A percentile compares a stretch with the other conserved stretches of the same genome.
Conservation (phyloP, 2,113 vertebrate species). For the Cyanistes caeruleus region DNA sequence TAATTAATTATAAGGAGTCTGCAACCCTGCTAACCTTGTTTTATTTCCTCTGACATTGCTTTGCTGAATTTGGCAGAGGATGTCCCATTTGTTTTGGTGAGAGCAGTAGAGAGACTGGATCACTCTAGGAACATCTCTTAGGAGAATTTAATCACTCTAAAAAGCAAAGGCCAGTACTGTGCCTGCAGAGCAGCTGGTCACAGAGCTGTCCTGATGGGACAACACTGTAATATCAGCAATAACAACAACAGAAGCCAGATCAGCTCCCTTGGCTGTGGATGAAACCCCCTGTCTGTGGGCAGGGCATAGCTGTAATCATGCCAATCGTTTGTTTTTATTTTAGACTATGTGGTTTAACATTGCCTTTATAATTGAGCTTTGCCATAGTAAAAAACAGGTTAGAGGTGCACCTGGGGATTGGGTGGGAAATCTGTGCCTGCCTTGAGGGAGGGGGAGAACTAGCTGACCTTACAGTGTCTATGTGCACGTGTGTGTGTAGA, state of each 20-base stretch:
- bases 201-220: neutral
- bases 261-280: neutral
- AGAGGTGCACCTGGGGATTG: neutral
- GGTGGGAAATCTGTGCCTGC: neutral
- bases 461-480: neutral
- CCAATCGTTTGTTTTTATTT: neutral
- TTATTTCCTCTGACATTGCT: neutral
- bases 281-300: neutral
- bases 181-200: neutral
- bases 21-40: neutral
- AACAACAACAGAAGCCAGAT: neutral
- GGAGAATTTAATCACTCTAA: neutral
- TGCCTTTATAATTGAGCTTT: neutral
- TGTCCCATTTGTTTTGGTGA: neutral
- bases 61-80: neutral
- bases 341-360: neutral
- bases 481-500: fast-evolving
- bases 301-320: neutral
- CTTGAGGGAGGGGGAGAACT: neutral
- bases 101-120: neutral
- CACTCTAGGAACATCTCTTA: neutral
- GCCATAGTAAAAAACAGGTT: neutral
- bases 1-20: neutral
- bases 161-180: neutral
- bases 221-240: neutral